These are phyloP conservation scores for Tuberolachnus salignus DNA, from an alignment of 2,888 invertebrate species.

Conservation along the genomic window DNA sequence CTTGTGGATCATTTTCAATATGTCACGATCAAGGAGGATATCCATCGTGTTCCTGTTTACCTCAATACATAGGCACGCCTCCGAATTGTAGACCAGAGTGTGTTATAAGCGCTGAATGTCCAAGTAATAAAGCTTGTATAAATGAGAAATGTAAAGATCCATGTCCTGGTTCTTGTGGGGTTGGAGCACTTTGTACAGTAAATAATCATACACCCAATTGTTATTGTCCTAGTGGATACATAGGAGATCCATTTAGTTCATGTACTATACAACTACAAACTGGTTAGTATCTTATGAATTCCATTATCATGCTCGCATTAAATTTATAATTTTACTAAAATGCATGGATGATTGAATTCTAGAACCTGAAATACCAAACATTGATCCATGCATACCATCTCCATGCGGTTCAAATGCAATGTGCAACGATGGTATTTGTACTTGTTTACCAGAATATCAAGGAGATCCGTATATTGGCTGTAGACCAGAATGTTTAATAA, in stretches of 20 bases:
- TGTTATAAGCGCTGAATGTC: slow-evolving; percentile 61
- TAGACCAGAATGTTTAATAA: slow-evolving; percentile 76
- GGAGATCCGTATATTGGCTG: slow-evolving; percentile 73
- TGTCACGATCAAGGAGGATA: slow-evolving; percentile 71
- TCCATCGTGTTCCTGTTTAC: slow-evolving; percentile 75
- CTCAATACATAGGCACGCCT: slow-evolving; percentile 74
- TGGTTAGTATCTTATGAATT: slow-evolving; percentile 41
- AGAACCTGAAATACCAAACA: slow-evolving; percentile 26
- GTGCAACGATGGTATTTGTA: slow-evolving; percentile 70
- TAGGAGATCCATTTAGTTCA: slow-evolving; percentile 78
- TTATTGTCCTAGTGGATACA: slow-evolving; percentile 70
- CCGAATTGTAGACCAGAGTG: slow-evolving; percentile 81
- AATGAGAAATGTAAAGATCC: slow-evolving; percentile 61
- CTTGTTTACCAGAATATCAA: slow-evolving; percentile 69
- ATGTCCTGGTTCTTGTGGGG: slow-evolving; percentile 62
- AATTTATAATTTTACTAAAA: neutral
- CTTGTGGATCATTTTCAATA: slow-evolving; percentile 77
- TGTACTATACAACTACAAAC: slow-evolving; percentile 67
- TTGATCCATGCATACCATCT: slow-evolving; percentile 72
- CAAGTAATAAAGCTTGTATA: slow-evolving; percentile 61
- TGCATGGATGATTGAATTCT: neutral
- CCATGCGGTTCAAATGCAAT: slow-evolving; percentile 76
- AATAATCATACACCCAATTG: slow-evolving; percentile 75
- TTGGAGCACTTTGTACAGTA: slow-evolving; percentile 64
- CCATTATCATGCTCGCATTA: neutral